Base-by-base conservation (phyloP, 2,888 invertebrate species). In the Ferrisia virgata region DNA sequence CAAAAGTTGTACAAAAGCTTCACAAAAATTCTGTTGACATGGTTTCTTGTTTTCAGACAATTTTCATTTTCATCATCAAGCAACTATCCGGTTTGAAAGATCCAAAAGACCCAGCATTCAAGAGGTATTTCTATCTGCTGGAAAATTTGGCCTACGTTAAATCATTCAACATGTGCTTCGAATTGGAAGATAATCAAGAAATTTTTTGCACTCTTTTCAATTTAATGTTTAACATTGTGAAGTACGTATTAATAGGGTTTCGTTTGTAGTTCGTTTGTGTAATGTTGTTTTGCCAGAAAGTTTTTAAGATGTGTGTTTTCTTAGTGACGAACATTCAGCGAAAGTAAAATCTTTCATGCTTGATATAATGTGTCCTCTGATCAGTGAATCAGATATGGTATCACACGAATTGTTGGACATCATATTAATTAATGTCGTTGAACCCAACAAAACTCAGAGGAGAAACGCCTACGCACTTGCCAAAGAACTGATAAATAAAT, bases 151-250 rank as follows among this genome's bases (percentile, higher is more conserved):
- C 98, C 0, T 98, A 97, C 89, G 98, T 98, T 47, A 99, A 99
- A 89, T 97, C 97, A 0, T 98, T 99, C 89, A 98, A 98, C 89
- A 98, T 99, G 94, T 98, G 98, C 89, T 96, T 98, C 88, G 98
- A 99, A 89, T 90, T 99, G 85, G 98, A 98, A 89, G 98, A 98
- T 90, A 97, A 96, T 87, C 97, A 98, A 89, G 97, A 97, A 89
- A 97, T 99, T 87, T 98, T 98, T 90, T 96, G 96, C 88, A 94
- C 94, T 15, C 91, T 99, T 1, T 98, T 98, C 90, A 93, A 94
- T 85, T 92, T 97, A 83, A 96, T 98, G 93, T 98, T 98, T 89
- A 95, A 94, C 89, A 97, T 98, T 89, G 96, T 98, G 87, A 98
- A 97, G 96, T 96, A 89, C 92, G 94, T 92, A 85, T 39, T n/a